Evolutionary conservation across 30 jellyfish, hydroid and myxozoan genomes (phyloP), one percentile per base, ranked within the genome.

Genomic region (Hydractinia symbiolongicarpus): DNA sequence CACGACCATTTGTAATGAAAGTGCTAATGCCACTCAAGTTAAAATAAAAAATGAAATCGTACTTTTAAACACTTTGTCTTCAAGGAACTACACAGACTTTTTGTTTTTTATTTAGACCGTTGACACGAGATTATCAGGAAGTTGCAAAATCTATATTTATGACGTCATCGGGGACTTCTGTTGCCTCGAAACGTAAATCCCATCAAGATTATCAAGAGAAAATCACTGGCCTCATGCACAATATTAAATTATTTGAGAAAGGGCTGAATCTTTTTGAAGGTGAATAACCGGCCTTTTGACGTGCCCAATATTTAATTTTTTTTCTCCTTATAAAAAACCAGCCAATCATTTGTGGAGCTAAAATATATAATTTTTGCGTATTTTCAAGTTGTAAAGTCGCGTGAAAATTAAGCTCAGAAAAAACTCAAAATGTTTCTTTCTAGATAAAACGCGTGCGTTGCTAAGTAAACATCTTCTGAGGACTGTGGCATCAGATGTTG

Each of bases 141-240:
- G 81, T 72, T 7, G 97, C 97, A 50, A 90, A 90, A 62, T 81
- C 93, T 0, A 61, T 84, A 52, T 90, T 90, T 78, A 78, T 85
- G 73, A 58, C 88, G 8, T 75, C 88, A 54, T 50, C 93, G 4
- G 88, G 89, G 44, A 88, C 85, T 16, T 79, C 85, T 21, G 53
- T 82, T 50, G 66, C 72, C 4, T 53, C 56, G 6, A 77, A 68
- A 70, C 66, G 84, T 30, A 84, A 90, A 72, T 68, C 95, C 17
- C 93, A 90, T 78, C 44, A 83, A 57, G 97, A 90, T 13, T 90
- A 79, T 52, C 90, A 84, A 66, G 97, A 90, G 21, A 90, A 84
- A 67, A 77, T 90, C 76, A 84, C 81, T 53, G 97, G 97, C 6
- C 90, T 90, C 11, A 84, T 56, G 54, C 79, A 86, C 54, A 90